Base-by-base conservation (phyloP, 2,797 vertebrate genomes). In the Australoheros facetus region DNA sequence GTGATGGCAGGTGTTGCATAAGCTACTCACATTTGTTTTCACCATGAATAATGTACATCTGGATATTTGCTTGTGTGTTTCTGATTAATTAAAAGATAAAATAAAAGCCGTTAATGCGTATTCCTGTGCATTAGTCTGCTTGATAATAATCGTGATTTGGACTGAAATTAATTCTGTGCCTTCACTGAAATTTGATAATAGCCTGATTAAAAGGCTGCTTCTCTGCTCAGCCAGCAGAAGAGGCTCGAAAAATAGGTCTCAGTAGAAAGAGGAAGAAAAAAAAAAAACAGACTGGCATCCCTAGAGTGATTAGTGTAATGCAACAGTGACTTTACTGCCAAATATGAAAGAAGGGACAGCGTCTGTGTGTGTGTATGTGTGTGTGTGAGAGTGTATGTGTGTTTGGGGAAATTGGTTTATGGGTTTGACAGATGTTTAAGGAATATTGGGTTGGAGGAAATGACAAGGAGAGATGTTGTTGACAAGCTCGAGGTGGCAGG, bases 401-500 rank as follows among this genome's bases (percentile, higher is more conserved):
- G 39, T 14, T 45, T 45, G 42, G 42, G 42, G 42, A 71, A 85
- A 79, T 66, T 48, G 64, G 62, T 79, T 79, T 84, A 73, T 81
- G 56, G 56, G 55, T 78, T 82, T 80, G 56, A 87, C 71, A 87
- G 83, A 87, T 71, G 58, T 84, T 84, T 56, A 71, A 73, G 39
- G 42, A 76, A 70, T 66, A 75, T 83, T 77, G 77, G 77, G 83
- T 71, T 64, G 21, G 59, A 84, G 75, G 73, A 85, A 87, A 91
- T 77, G 82, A 89, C 75, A 79, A 81, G 75, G 37, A 88, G 78
- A 86, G 73, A 80, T 76, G 81, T 60, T 87, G 84, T 79, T 86
- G 89, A 92, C 81, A 81, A 83, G 90, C 42, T 70, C 4, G 60
- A 86, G 80, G 77, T 79, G 86, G 73, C 83, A 84, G 76, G 39